These are phyloP conservation scores for Pao palembangensis DNA, from an alignment of 2,113 vertebrate species.

Conservation along the genomic window DNA sequence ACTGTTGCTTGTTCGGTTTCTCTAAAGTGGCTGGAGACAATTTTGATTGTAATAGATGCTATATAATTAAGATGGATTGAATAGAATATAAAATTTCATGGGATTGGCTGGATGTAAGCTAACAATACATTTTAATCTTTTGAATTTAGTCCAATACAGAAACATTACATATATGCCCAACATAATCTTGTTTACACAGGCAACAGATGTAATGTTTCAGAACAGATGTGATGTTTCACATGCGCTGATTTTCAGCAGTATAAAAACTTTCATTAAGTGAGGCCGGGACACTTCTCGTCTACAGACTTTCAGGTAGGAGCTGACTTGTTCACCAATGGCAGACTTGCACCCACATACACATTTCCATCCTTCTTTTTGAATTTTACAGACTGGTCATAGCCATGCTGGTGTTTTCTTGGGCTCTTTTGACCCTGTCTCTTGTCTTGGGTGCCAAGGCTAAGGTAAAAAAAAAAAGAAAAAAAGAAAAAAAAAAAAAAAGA, in stretches of 20 bases:
- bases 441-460: constrained; percentile 51
- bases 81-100: no score
- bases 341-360: background rate
- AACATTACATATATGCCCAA: background rate
- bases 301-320: constrained; percentile 39
- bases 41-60: no score
- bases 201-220: constrained; percentile 20
- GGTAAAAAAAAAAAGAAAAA: constrained; percentile 21
- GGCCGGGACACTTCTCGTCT: background rate
- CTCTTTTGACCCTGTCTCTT: constrained; percentile 50
- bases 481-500: no score
- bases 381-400: constrained; percentile 18
- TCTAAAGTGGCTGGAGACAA: no score
- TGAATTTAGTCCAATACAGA: background rate
- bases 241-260: constrained; percentile 1
- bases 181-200: background rate
- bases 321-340: background rate
- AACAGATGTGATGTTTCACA: constrained; percentile 19
- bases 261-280: constrained; percentile 26
- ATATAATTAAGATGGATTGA: no score
- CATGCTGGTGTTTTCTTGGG: constrained; percentile 60
- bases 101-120: no score
- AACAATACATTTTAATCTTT: no score
- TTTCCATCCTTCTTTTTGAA: constrained; percentile 3
- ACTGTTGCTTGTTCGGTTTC: no score